Base-by-base conservation (phyloP, 2,113 vertebrate species). In the Ibidorhyncha struthersii region DNA sequence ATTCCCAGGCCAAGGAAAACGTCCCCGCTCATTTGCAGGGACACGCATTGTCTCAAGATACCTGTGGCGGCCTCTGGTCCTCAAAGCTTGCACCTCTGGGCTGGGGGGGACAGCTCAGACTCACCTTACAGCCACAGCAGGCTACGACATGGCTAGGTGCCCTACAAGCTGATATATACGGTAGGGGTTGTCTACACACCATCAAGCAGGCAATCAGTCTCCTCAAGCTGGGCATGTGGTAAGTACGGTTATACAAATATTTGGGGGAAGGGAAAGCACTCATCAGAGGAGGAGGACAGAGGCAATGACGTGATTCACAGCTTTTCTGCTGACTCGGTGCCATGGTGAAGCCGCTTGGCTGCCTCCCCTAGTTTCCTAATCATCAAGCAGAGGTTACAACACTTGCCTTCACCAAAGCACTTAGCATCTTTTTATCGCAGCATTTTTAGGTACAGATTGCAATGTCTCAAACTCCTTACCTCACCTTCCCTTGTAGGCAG, bases 301-400 rank as follows among this genome's bases (percentile, higher is more conserved):
- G 47, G 79, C 40, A 74, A 30, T 30, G 27, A 86, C 1, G 5
- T 36, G 63, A 95, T 65, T 85, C 71, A 85, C 12, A 41, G 41
- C 40, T 82, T 82, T 95, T 82, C 81, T 95, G 90, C 96, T 96
- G 95, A 92, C 56, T 95, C 2, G 22, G 49, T 82, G 81, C n/a
- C 7, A 18, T 8, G 16, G 41, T 71, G 50, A 86, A 93, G 18
- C 58, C 73, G 67, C 43, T 41, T 66, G 58, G 59, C 49, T 96
- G 49, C 50, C 78, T 65, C n/a, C 43, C 40, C 21, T 80, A 74
- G 47, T 77, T 96, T 86, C 72, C 82, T 94, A 38, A 90, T 74
- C 74, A 74, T 27, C 66, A 78, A 52, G 41, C 79, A 41, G 55
- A 10, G 59, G 56, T 94, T 80, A 86, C 80, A 96, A 66, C 82